Conservation (phyloP, 2,888 invertebrate genomes). For the Orgyia antiqua region DNA sequence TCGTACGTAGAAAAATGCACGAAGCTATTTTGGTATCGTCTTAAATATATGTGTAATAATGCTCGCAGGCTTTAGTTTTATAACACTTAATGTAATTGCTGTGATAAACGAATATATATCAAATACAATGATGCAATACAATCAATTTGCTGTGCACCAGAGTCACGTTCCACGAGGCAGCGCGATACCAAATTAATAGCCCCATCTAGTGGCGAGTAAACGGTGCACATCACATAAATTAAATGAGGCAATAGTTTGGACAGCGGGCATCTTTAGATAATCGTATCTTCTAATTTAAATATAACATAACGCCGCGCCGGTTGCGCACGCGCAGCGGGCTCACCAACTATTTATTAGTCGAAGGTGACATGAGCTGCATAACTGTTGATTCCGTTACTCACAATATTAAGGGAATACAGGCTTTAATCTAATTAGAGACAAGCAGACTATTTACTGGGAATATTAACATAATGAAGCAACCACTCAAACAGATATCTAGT, state of each 20-base stretch:
- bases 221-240: conserved; percentile 6
- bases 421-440: background rate
- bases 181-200: conserved; percentile 3
- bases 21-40: no score
- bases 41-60: no score
- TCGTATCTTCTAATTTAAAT: conserved; percentile 23
- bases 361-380: conserved; percentile 1
- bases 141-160: background rate
- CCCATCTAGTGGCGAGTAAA: conserved; percentile 1
- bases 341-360: conserved; percentile 4
- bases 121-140: background rate
- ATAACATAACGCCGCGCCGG: conserved; percentile 12
- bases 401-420: background rate
- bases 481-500: no score
- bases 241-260: conserved; percentile 4
- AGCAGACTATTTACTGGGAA: no score
- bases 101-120: no score
- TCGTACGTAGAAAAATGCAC: no score
- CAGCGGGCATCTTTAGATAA: conserved; percentile 13
- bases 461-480: no score
- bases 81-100: no score
- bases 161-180: background rate
- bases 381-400: conserved; percentile 4
- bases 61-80: no score
- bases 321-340: conserved; percentile 29